Evolutionary conservation across 2,888 invertebrate genomes (phyloP).

Genomic region (Dryococelus australis): DNA sequence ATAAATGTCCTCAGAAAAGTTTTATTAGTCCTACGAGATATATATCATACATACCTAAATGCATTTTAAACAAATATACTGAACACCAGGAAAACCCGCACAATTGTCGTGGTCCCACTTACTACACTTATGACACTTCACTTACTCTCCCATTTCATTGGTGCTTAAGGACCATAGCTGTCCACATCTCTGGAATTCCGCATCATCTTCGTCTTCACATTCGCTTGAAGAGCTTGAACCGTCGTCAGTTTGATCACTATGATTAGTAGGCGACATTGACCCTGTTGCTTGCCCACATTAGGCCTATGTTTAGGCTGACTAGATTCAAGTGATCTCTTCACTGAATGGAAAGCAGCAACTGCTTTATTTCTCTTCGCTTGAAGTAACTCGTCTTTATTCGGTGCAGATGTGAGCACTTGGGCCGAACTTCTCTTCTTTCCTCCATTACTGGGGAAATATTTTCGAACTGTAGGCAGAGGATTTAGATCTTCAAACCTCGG

Average conservation of each 20-base stretch:
- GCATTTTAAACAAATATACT: not conserved
- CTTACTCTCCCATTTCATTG: not conserved
- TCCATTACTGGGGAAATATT: not conserved
- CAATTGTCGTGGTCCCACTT: not conserved
- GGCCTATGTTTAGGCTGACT: not conserved
- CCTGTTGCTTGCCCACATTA: not conserved
- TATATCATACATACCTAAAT: not conserved
- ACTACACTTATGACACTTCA: not conserved
- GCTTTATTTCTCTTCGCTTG: not conserved
- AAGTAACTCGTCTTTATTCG: not conserved
- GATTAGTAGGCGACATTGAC: not conserved
- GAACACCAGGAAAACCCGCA: not conserved
- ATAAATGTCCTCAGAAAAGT: not conserved
- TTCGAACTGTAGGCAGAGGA: not conserved
- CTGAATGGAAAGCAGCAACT: not conserved
- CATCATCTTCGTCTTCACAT: not conserved
- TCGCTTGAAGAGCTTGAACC: not conserved
- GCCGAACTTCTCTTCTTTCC: not conserved
- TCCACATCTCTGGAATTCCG: not conserved
- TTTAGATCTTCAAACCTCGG: not conserved
- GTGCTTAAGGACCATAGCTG: not conserved
- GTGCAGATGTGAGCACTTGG: not conserved
- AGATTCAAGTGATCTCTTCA: not conserved
- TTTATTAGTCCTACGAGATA: too few relatives aligned
- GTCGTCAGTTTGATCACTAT: not conserved